These are phyloP conservation scores for Timema podura DNA, from an alignment of 2,888 invertebrate genomes.

Conservation along the genomic window DNA sequence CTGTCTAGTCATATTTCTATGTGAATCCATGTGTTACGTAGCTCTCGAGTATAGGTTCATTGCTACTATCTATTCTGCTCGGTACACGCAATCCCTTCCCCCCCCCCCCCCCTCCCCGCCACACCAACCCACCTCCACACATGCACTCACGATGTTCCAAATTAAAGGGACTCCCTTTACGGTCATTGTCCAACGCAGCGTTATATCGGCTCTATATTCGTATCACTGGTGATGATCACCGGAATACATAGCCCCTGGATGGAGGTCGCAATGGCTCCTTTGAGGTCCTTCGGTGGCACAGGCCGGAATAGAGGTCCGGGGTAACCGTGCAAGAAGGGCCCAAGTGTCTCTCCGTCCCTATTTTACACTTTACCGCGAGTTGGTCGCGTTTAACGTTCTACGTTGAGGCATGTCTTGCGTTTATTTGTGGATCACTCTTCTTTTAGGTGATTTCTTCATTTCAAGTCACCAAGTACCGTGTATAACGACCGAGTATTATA, in stretches of 20 bases:
- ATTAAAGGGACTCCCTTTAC: conserved; percentile 23
- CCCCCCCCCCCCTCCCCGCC: background rate
- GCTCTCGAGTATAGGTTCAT: too few species aligned
- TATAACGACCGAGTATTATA: too few species aligned
- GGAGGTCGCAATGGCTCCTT: conserved; percentile 13
- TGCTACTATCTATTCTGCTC: too few species aligned
- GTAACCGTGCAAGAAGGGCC: background rate
- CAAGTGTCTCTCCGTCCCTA: background rate
- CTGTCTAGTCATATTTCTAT: too few species aligned
- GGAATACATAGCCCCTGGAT: conserved; percentile 11
- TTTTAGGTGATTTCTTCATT: too few species aligned
- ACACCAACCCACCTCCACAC: too few species aligned
- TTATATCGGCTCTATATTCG: conserved; percentile 14
- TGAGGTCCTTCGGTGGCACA: background rate
- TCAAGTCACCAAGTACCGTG: too few species aligned
- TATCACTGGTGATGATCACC: conserved; percentile 15
- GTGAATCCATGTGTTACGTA: too few species aligned
- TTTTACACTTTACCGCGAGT: too few species aligned
- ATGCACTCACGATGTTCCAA: background rate
- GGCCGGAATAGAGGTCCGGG: background rate
- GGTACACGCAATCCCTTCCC: background rate
- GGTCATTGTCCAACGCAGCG: conserved; percentile 19
- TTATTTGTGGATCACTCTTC: too few species aligned
- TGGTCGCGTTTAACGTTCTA: too few species aligned
- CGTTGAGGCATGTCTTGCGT: too few species aligned